These are phyloP conservation scores for Eristalis arbustorum DNA, from an alignment of 2,888 invertebrate species.

Conservation along the genomic window DNA sequence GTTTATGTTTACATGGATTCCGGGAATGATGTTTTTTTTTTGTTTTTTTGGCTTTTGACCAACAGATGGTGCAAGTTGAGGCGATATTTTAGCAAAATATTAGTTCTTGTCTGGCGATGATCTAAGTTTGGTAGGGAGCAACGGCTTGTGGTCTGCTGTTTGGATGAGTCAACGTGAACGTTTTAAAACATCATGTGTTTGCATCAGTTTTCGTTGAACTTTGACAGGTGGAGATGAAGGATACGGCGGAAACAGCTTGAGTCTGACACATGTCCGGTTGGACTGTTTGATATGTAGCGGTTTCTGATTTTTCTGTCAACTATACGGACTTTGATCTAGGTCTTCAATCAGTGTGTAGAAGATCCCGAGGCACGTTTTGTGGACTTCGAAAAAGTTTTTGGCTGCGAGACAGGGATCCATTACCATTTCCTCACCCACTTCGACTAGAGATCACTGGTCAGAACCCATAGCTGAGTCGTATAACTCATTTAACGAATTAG, in stretches of 20 bases:
- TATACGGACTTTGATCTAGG: too few relatives aligned
- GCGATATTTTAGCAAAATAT: conserved; percentile 51
- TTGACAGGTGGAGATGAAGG: not conserved
- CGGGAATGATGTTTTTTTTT: conserved; percentile 11
- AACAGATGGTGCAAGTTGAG: conserved; percentile 39
- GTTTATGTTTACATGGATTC: conserved; percentile 47
- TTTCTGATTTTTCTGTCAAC: not conserved
- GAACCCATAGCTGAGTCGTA: too few relatives aligned
- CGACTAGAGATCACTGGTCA: too few relatives aligned
- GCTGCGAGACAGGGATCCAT: too few relatives aligned
- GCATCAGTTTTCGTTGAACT: not conserved
- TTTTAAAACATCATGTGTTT: conserved; percentile 8
- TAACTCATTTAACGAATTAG: too few relatives aligned
- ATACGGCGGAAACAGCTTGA: not conserved
- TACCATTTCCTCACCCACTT: too few relatives aligned
- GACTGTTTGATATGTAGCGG: not conserved
- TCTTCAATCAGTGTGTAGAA: too few relatives aligned
- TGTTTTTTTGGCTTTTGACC: conserved; percentile 40
- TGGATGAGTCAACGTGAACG: conserved; percentile 26
- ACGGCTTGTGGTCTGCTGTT: not conserved
- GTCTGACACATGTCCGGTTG: not conserved
- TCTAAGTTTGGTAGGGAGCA: not conserved
- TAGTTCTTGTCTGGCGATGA: conserved; percentile 18
- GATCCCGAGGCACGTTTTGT: too few relatives aligned
- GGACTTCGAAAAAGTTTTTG: too few relatives aligned